These are phyloP conservation scores for Dendrolimus punctatus DNA, from an alignment of 1,140 invertebrate species.

Conservation along the genomic window DNA sequence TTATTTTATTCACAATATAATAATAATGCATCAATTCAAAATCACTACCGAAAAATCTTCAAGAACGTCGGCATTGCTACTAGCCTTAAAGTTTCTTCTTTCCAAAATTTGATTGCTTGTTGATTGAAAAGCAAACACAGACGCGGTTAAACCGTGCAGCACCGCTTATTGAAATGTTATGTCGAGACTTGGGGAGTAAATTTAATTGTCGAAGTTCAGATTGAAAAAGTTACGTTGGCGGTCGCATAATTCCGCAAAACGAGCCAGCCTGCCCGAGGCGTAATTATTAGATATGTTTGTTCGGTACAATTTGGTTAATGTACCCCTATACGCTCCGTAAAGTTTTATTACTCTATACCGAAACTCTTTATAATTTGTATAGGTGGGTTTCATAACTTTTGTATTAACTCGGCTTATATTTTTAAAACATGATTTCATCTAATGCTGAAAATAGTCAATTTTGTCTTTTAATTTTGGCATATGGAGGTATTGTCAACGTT, in stretches of 20 bases:
- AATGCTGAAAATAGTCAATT: too few relatives aligned
- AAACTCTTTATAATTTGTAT: constrained; percentile 23
- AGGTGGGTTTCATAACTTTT: too few relatives aligned
- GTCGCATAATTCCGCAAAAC: constrained; percentile 56
- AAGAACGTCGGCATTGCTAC: too few relatives aligned
- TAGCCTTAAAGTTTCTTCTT: too few relatives aligned
- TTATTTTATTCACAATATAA: too few relatives aligned
- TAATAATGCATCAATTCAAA: too few relatives aligned
- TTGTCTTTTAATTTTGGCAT: too few relatives aligned
- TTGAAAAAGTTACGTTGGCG: constrained; percentile 60
- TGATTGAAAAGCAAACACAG: constrained; percentile 33
- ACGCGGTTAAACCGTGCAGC: constrained; percentile 30
- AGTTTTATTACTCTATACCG: constrained; percentile 43
- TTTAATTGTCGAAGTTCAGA: constrained; percentile 66
- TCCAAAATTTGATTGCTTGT: background rate
- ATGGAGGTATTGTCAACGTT: too few relatives aligned
- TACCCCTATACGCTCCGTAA: constrained; percentile 18
- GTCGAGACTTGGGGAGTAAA: constrained; percentile 46
- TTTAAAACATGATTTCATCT: too few relatives aligned
- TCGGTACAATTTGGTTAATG: constrained; percentile 60
- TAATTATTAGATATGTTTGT: constrained; percentile 64
- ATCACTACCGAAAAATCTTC: too few relatives aligned
- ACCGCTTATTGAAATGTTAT: constrained; percentile 55
- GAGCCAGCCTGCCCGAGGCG: constrained; percentile 31
- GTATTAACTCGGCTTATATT: too few relatives aligned